Evolutionary conservation across 2,797 vertebrate species (phyloP), one percentile per base, ranked within the genome.

Genomic region (Steatocranus sp.): DNA sequence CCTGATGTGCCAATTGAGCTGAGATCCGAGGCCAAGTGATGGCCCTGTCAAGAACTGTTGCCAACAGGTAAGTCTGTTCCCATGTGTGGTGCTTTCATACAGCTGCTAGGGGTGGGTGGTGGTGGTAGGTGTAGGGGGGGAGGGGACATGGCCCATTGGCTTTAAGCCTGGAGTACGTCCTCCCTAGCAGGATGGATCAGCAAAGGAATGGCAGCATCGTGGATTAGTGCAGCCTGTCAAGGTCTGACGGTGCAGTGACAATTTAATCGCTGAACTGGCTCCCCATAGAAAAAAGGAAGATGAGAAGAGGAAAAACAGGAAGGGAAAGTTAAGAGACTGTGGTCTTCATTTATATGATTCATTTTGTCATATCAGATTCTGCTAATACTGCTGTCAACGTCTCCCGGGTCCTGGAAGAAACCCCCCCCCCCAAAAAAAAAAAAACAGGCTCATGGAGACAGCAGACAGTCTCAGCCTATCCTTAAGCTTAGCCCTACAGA

Each of bases 171-270:
- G 81, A 90, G 89, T 91, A 88, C 75, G 75, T 90, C 93, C 89
- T 86, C 84, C 88, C 90, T 75, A 51, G 89, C 91, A 88, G 92
- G 83, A 93, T 89, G 91, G 90, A 94, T 94, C 89, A 90, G 91
- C 87, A 79, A 81, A 88, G 92, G 90, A 85, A 88, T 87, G 80
- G 89, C 91, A 83, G 91, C 89, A 87, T 85, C 82, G 70, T 90
- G 96, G 95, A 96, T 96, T 96, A 96, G 93, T 92, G 90, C 90
- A 87, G 93, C 90, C 93, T 94, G 94, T 94, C 92, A 92, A 94
- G 92, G 94, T 95, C 94, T 94, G 96, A 95, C 85, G 90, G 88
- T 80, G 86, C 87, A 53, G 82, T 95, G 94, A 96, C 95, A 96
- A 94, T 95, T 95, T 96, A 96, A 96, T 96, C 92, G 87, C 87